A percentile compares a stretch with the other conserved stretches of the same genome.
These are phyloP conservation scores for Neelides sp. DNA, from an alignment of 1,140 invertebrate species.

Conservation along the genomic window DNA sequence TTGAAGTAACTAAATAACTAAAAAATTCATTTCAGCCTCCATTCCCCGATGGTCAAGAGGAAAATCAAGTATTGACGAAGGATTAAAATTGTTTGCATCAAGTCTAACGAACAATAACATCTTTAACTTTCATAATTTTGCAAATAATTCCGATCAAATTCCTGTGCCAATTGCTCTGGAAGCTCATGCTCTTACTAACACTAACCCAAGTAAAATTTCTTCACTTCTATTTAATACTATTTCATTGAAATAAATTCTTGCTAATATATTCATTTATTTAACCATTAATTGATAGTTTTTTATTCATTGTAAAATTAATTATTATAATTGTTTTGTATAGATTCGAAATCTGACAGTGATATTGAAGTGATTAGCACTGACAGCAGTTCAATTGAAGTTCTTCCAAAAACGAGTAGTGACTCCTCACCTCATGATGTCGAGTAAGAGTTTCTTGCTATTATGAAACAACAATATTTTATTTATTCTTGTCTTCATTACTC, in stretches of 20 bases:
- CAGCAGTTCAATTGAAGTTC: conserved; percentile 30
- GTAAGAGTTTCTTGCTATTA: too few relatives aligned
- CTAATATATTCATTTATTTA: background rate
- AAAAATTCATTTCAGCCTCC: background rate
- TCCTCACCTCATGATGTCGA: conserved; percentile 29
- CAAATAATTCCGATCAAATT: too few relatives aligned
- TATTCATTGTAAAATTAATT: background rate
- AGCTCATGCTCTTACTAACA: too few relatives aligned
- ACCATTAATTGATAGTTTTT: background rate
- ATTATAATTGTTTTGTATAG: conserved; percentile 7
- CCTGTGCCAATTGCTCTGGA: too few relatives aligned
- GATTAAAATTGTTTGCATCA: conserved; percentile 5
- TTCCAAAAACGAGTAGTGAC: conserved; percentile 13
- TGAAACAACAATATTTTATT: too few relatives aligned
- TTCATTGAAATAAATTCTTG: too few relatives aligned
- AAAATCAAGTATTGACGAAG: background rate
- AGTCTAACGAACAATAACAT: background rate
- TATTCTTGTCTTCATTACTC: too few relatives aligned
- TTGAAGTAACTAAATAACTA: background rate
- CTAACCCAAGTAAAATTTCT: too few relatives aligned
- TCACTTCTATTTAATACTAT: too few relatives aligned
- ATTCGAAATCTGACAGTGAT: conserved; percentile 28
- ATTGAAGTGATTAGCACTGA: conserved; percentile 27
- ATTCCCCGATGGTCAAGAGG: conserved; percentile 1
- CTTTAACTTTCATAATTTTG: too few relatives aligned